Evolutionary conservation across 2,888 invertebrate species (phyloP), one percentile per base, ranked within the genome.

Genomic region (Eupithecia dodoneata): DNA sequence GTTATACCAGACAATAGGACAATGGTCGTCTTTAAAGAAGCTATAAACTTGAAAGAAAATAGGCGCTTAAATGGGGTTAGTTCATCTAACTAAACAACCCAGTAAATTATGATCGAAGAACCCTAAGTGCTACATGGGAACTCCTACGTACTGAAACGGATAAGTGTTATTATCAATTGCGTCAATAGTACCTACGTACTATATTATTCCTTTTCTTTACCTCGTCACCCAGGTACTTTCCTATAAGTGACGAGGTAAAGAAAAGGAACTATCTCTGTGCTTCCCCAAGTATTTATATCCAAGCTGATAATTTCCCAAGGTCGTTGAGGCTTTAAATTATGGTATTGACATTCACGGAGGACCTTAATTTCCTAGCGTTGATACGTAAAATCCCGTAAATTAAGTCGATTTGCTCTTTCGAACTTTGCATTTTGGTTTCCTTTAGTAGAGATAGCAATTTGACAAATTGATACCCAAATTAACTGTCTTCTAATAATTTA

Each of bases 311-410:
- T 70, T 63, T 78, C 30, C 72, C 67, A 78, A 78, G 73, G 73
- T 52, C 75, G 55, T 69, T 15, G 42, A 45, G 49, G 69, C 69
- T 45, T 73, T 72, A 55, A 73, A 71, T 76, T 78, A 78, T 75
- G 71, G 73, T 71, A 72, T 59, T 78, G 78, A 73, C 73, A 78
- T 75, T 78, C 72, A 70, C 55, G 67, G 15, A 71, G 59, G 12
- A 63, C 30, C 65, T 72, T 65, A 71, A 66, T 75, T 70, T 74
- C 75, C 44, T 59, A 49, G 52, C 45, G 69, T 63, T n/a, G 10
- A 10, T 47, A 47, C 10, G 2, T 10, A 71, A 69, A 78, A 75
- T n/a, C 30, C 72, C 52, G 70, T 72, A 69, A 77, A 74, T 76
- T 66, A 69, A 70, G 65, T 12, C 63, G 63, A 44, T 71, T 71